Conservation (phyloP, 2,797 vertebrate genomes). For the Rhynchonycteris naso region DNA sequence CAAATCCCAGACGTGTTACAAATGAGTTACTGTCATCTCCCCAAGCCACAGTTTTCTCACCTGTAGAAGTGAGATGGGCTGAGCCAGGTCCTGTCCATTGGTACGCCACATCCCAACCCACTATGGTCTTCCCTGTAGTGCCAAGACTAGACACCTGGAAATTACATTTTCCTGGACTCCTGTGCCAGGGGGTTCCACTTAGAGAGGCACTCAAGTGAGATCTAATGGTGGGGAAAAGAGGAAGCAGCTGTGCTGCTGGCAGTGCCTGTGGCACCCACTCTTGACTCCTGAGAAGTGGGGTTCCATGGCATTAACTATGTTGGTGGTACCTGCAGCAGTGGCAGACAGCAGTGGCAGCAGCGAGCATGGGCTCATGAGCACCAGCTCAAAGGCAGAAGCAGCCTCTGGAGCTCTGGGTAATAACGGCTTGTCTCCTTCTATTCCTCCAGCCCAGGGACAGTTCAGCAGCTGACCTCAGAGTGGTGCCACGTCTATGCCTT, state of each 20-base stretch:
- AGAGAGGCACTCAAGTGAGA: not conserved
- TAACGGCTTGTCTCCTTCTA: fast-evolving
- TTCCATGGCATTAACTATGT: too few species aligned
- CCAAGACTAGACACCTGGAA: not conserved
- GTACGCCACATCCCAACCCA: not conserved
- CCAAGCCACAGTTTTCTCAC: not conserved
- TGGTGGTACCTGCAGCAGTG: not conserved
- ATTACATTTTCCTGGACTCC: not conserved
- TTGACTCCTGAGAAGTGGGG: not conserved
- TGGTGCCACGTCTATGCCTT: not conserved
- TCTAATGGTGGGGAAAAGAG: not conserved
- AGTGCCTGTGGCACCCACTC: not conserved
- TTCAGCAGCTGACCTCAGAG: not conserved
- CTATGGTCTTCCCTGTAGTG: not conserved
- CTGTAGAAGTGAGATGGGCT: not conserved
- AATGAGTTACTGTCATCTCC: not conserved
- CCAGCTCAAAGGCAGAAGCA: not conserved
- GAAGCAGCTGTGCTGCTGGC: not conserved
- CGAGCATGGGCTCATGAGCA: not conserved
- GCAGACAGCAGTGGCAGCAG: not conserved
- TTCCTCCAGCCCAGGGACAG: not conserved
- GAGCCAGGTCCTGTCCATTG: not conserved
- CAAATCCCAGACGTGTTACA: not conserved
- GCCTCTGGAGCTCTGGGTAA: not conserved
- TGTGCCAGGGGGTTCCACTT: not conserved